A percentile compares a stretch with the other conserved stretches of the same genome.
phyloP scores from a whole-genome alignment of 2,797 vertebrate species.

The Octomys mimax region DNA sequence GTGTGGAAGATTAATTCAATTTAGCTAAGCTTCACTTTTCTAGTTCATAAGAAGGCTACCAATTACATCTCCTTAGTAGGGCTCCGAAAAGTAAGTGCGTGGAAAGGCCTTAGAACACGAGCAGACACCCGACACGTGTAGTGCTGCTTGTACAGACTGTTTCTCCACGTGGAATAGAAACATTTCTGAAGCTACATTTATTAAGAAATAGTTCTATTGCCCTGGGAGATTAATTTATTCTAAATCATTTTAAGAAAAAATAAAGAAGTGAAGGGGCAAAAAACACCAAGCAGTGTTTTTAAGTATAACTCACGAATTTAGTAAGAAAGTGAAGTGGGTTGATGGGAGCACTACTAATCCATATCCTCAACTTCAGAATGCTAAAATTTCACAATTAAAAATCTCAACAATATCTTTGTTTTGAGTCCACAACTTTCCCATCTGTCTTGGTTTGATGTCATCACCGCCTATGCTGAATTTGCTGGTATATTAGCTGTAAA shows the following conservation, averaged over 20 bases:
- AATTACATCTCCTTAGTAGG: background rate
- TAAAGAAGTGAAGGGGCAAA: background rate
- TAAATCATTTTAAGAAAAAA: background rate
- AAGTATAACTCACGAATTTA: constrained; percentile 19
- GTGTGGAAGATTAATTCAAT: background rate
- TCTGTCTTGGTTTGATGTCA: background rate
- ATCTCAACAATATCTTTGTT: background rate
- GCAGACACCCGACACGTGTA: background rate
- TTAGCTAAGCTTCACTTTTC: background rate
- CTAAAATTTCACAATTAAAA: constrained; percentile 9
- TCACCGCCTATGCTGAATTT: constrained; percentile 9
- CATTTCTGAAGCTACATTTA: background rate
- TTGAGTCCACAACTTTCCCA: background rate
- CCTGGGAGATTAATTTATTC: background rate
- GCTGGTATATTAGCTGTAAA: background rate
- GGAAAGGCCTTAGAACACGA: background rate
- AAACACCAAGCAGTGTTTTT: background rate
- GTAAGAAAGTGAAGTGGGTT: background rate
- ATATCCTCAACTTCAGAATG: background rate
- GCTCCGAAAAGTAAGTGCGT: background rate
- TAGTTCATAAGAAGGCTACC: background rate
- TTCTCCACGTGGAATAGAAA: background rate
- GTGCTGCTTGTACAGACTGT: background rate
- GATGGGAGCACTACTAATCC: background rate
- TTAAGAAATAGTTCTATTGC: constrained; percentile 2